These are phyloP conservation scores for Allacma fusca DNA, from an alignment of 2,888 invertebrate genomes.

Conservation along the genomic window DNA sequence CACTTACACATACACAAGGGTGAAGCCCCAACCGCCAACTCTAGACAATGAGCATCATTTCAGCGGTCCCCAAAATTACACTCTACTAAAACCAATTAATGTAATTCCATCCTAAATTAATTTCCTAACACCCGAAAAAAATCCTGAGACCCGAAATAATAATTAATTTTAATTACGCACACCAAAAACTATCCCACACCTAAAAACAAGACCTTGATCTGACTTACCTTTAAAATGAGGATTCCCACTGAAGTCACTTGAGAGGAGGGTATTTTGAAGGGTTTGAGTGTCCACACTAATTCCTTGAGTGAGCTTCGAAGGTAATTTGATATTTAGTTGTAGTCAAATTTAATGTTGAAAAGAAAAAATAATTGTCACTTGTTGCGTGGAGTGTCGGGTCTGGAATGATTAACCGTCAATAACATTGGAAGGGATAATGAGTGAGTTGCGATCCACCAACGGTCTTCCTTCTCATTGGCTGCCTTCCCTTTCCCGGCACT, in stretches of 20 bases:
- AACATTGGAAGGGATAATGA: not conserved
- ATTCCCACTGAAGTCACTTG: no score
- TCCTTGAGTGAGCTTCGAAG: not conserved
- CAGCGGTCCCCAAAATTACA: not conserved
- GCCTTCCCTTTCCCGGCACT: not conserved
- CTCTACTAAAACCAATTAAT: no score
- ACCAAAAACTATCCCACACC: no score
- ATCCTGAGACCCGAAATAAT: no score
- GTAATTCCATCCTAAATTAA: no score
- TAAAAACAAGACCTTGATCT: no score
- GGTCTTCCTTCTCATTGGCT: slow-evolving; percentile 7
- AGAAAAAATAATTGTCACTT: slow-evolving; percentile 1
- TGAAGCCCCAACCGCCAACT: not conserved
- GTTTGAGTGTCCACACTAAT: not conserved
- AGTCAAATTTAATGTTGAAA: slow-evolving; percentile 1
- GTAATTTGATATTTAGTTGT: not conserved
- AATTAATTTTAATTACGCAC: no score
- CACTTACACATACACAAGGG: no score
- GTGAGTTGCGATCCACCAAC: not conserved
- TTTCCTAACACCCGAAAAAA: no score
- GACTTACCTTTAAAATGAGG: no score
- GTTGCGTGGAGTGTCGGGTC: not conserved
- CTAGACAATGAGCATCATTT: not conserved
- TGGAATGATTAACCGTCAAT: slow-evolving; percentile 12
- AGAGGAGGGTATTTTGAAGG: not conserved